A percentile compares a stretch with the other conserved stretches of the same genome.
These are phyloP conservation scores for Ceratitis capitata DNA, from an alignment of 1,140 invertebrate genomes.

Conservation along the genomic window DNA sequence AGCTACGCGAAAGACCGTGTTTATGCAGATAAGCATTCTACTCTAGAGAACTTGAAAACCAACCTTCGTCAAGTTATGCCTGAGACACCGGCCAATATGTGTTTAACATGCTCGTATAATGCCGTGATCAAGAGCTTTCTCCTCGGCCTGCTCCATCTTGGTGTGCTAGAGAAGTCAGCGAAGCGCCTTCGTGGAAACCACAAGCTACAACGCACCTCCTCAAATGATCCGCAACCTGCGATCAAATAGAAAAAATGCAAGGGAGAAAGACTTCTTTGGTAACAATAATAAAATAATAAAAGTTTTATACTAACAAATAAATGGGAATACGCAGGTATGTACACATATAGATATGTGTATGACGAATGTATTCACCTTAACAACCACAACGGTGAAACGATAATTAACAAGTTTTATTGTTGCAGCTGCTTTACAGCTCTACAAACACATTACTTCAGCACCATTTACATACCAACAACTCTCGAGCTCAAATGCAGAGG, in stretches of 20 bases:
- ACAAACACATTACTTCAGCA: not conserved
- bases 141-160: too few species aligned
- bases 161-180: too few species aligned
- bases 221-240: not conserved
- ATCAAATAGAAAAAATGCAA: not conserved
- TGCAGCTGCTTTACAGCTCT: not conserved
- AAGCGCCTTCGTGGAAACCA: too few species aligned
- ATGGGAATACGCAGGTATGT: not conserved
- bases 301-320: not conserved
- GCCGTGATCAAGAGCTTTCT: too few species aligned
- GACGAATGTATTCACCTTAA: too few species aligned
- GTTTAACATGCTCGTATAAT: too few species aligned
- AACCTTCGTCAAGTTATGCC: too few species aligned
- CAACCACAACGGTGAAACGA: constrained; percentile 33
- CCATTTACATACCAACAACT: not conserved
- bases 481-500: not conserved
- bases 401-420: constrained; percentile 46
- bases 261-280: not conserved
- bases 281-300: constrained; percentile 12
- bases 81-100: too few species aligned
- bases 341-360: too few species aligned
- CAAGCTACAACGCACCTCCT: not conserved
- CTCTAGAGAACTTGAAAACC: too few species aligned
- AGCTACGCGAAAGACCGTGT: too few species aligned
- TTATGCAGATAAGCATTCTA: too few species aligned